Evolutionary conservation across 2,888 invertebrate genomes (phyloP).

Genomic region (Cordylochernes scorpioides): DNA sequence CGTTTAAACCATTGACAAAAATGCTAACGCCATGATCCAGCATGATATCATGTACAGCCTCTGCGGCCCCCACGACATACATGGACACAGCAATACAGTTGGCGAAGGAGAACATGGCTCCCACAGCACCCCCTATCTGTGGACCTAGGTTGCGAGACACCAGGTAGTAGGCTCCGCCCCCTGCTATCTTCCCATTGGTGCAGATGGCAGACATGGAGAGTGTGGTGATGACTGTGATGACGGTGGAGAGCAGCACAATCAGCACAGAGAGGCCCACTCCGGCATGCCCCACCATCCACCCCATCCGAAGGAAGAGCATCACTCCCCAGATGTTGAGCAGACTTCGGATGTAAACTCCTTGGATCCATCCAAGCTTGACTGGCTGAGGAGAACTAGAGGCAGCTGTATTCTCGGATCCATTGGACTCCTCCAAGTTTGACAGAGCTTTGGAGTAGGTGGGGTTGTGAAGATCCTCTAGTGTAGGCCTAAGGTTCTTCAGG

Average conservation of each 20-base stretch:
- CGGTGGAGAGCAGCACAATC: conserved; percentile 51
- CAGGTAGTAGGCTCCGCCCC: conserved; percentile 92
- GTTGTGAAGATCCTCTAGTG: too few relatives aligned
- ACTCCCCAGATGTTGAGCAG: conserved; percentile 96
- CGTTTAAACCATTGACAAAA: conserved; percentile 33
- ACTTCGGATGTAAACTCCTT: too few relatives aligned
- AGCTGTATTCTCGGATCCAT: too few relatives aligned
- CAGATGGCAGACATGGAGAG: conserved; percentile 93
- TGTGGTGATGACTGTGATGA: conserved; percentile 67
- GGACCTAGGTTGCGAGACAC: conserved; percentile 85
- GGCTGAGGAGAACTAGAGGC: too few relatives aligned
- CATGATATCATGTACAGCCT: conserved; percentile 24
- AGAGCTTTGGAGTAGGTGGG: too few relatives aligned
- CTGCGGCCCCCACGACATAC: conserved; percentile 29
- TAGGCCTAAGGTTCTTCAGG: too few relatives aligned
- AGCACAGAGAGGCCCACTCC: conserved; percentile 42
- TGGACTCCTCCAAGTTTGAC: too few relatives aligned
- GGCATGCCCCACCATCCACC: conserved; percentile 89
- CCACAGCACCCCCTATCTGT: conserved; percentile 29
- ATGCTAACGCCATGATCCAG: conserved; percentile 29
- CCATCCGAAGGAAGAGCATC: conserved; percentile 84
- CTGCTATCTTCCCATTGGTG: conserved; percentile 93
- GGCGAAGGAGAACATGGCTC: conserved; percentile 27
- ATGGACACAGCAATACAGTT: conserved; percentile 27
- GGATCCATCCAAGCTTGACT: too few relatives aligned